Evolutionary conservation across 1,140 invertebrate species (phyloP).

Genomic region (Drosophila yakuba): DNA sequence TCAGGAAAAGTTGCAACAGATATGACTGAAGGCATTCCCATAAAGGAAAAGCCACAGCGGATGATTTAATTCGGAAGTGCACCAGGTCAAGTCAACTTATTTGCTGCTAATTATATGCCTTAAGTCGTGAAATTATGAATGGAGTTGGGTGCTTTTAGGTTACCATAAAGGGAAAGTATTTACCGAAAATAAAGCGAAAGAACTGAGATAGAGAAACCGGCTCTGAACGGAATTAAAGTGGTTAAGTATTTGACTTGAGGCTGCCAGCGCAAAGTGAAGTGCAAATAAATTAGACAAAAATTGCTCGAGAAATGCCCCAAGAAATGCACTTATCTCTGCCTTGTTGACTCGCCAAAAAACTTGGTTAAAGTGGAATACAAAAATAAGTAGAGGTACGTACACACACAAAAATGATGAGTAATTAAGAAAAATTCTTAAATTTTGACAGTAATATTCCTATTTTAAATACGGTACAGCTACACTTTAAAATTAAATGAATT

Average conservation of each 20-base stretch:
- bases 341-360: conserved; percentile 41
- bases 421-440: no score
- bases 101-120: conserved; percentile 58
- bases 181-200: not conserved
- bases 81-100: conserved; percentile 49
- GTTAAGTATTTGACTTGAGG: conserved; percentile 51
- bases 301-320: conserved; percentile 50
- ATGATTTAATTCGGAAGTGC: conserved; percentile 67
- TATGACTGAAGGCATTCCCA: conserved; percentile 16
- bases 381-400: not conserved
- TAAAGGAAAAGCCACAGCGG: conserved; percentile 33
- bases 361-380: conserved; percentile 8
- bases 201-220: conserved; percentile 8
- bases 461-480: no score
- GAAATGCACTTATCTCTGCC: conserved; percentile 55
- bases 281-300: conserved; percentile 73
- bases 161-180: conserved; percentile 40
- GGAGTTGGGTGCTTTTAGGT: conserved; percentile 34
- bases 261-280: conserved; percentile 57
- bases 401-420: not conserved
- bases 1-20: conserved; percentile 23
- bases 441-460: no score
- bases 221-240: conserved; percentile 43
- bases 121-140: conserved; percentile 52
- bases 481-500: no score